phyloP scores from a whole-genome alignment of 53 echinoderm and acorn worm species.

The Patiria pectinifera region DNA sequence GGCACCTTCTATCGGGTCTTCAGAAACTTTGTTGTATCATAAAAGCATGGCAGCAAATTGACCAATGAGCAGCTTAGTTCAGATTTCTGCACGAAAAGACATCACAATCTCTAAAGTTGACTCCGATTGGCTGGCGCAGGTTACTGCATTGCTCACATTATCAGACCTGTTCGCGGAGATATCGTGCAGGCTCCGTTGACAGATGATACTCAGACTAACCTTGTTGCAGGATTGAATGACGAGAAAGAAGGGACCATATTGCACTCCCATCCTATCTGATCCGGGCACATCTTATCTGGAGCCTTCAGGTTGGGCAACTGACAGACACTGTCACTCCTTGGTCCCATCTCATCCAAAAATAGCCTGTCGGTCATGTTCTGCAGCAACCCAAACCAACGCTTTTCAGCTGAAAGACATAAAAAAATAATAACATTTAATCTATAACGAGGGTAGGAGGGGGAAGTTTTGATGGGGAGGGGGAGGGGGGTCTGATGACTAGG shows the following conservation, averaged over 20 bases:
- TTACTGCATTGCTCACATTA: no score
- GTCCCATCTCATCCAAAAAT: conserved; percentile 73
- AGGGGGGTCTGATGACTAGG: no score
- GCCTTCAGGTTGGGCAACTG: conserved; percentile 68
- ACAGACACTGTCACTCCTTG: conserved; percentile 85
- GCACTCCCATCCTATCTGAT: conserved; percentile 82
- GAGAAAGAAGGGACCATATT: conserved; percentile 82
- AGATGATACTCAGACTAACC: conserved; percentile 39
- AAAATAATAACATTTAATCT: background rate
- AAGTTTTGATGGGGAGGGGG: no score
- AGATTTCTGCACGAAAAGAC: no score
- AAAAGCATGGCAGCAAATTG: no score
- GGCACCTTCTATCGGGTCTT: no score
- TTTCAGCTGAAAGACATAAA: conserved; percentile 16
- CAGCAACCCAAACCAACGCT: conserved; percentile 46
- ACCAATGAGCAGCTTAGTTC: background rate
- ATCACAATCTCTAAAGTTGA: no score
- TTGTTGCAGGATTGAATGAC: conserved; percentile 66
- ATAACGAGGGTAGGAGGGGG: no score
- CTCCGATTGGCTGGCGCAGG: no score
- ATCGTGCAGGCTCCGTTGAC: no score
- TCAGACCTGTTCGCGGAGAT: no score
- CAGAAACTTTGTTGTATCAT: no score
- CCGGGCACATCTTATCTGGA: conserved; percentile 69
- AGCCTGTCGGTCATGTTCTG: conserved; percentile 65